Percentiles rank a stretch among this genome's conserved stretches.
Evolutionary conservation across 2,888 invertebrate genomes (phyloP).

Genomic region (Dicyrtoma fusca): DNA sequence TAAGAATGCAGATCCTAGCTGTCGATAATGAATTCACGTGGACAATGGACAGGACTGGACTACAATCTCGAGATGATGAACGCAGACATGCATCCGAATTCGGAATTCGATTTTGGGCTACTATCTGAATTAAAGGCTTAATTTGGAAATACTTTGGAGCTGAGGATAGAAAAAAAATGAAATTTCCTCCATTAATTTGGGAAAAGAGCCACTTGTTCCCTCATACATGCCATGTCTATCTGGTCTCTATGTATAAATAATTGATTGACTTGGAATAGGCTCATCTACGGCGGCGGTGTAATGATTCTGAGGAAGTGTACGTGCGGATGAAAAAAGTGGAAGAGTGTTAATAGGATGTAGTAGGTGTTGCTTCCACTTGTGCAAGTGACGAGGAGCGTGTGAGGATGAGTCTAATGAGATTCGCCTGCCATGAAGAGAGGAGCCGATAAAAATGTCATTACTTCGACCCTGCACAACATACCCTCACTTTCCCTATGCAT

Average conservation of each 20-base stretch:
- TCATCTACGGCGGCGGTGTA: neutral
- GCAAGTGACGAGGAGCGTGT: slow-evolving; percentile 30
- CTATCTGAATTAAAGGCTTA: no score
- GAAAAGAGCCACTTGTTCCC: slow-evolving; percentile 27
- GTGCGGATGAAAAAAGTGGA: neutral
- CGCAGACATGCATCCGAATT: neutral
- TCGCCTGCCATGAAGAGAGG: slow-evolving; percentile 28
- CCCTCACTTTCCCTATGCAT: neutral
- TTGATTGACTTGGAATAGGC: slow-evolving; percentile 19
- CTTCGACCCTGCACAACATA: neutral
- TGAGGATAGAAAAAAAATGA: slow-evolving; percentile 2
- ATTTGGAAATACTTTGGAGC: no score
- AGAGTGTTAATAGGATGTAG: neutral
- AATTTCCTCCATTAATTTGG: slow-evolving; percentile 31
- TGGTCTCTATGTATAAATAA: slow-evolving; percentile 12
- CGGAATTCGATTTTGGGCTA: neutral
- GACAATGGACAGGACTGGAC: no score
- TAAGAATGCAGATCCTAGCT: no score
- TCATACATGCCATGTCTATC: slow-evolving; percentile 10
- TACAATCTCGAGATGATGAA: neutral
- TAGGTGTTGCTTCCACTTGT: slow-evolving; percentile 23
- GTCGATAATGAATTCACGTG: no score
- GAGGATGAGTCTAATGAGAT: slow-evolving; percentile 37
- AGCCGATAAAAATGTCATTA: slow-evolving; percentile 38
- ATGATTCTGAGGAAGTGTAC: neutral